Evolutionary conservation across 2,113 vertebrate species (phyloP).

Genomic region (Myotis davidii): DNA sequence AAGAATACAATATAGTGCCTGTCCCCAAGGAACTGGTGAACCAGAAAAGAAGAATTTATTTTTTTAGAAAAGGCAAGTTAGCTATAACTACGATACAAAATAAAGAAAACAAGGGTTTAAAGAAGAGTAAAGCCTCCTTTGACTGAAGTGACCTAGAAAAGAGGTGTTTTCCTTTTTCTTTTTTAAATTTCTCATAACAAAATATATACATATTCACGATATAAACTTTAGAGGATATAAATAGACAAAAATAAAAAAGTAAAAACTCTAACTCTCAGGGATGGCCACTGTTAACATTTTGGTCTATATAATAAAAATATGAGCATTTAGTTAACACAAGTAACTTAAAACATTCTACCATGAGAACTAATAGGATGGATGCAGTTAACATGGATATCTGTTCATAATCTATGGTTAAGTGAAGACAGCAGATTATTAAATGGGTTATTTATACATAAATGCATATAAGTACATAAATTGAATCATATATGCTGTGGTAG

Average conservation of each 20-base stretch:
- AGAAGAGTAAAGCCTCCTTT: neutral
- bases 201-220: neutral
- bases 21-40: neutral
- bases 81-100: neutral
- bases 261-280: neutral
- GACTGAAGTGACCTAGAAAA: neutral
- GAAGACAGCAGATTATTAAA: neutral
- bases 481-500: neutral
- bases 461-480: neutral
- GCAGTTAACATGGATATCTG: neutral
- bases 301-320: neutral
- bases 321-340: neutral
- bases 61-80: neutral
- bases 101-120: neutral
- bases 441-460: neutral
- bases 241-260: neutral
- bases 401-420: neutral
- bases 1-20: neutral
- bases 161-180: neutral
- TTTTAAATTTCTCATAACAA: neutral
- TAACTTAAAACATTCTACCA: neutral
- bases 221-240: neutral
- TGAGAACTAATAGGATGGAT: neutral
- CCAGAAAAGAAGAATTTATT: neutral
- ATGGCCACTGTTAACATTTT: neutral